Conservation (phyloP, 1,140 invertebrate species). For the Drosophila bocqueti region DNA sequence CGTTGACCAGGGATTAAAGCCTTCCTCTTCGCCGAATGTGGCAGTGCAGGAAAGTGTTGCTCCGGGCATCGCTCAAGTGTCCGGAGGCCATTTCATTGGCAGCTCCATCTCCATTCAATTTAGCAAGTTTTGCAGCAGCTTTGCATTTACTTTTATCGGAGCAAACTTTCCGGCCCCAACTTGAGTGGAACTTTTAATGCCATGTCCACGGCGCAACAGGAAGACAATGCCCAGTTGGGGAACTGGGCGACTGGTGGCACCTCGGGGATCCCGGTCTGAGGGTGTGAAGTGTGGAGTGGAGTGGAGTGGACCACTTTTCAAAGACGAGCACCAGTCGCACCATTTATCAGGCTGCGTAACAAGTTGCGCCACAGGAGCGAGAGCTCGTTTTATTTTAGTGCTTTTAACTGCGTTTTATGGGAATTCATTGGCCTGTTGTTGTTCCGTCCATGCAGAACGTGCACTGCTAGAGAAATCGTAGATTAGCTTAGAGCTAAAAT, state of each 20-base stretch:
- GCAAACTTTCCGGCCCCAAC: conserved; percentile 46
- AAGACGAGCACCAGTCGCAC: conserved; percentile 35
- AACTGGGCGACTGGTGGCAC: background rate
- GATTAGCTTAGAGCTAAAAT: too few relatives aligned
- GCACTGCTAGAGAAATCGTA: conserved; percentile 16
- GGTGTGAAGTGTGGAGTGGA: background rate
- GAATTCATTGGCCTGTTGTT: conserved; percentile 43
- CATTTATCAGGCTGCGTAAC: conserved; percentile 76
- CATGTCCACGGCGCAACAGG: conserved; percentile 55
- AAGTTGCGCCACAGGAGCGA: conserved; percentile 68
- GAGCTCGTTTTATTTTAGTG: conserved; percentile 61
- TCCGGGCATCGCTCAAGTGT: conserved; percentile 28
- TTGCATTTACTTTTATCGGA: conserved; percentile 69
- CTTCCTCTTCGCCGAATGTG: conserved; percentile 14
- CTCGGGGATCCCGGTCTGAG: background rate
- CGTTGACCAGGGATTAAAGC: conserved; percentile 62
- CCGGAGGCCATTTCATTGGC: conserved; percentile 25
- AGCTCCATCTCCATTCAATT: conserved; percentile 40
- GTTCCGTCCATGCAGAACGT: conserved; percentile 27
- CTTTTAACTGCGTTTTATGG: conserved; percentile 60
- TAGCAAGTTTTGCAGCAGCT: conserved; percentile 66
- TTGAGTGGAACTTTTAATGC: conserved; percentile 67
- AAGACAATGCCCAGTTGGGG: conserved; percentile 24
- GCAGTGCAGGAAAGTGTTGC: conserved; percentile 32
- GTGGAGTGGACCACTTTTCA: conserved; percentile 28